Conservation (phyloP, 2,888 invertebrate genomes). For the Pemphredon lugubris region DNA sequence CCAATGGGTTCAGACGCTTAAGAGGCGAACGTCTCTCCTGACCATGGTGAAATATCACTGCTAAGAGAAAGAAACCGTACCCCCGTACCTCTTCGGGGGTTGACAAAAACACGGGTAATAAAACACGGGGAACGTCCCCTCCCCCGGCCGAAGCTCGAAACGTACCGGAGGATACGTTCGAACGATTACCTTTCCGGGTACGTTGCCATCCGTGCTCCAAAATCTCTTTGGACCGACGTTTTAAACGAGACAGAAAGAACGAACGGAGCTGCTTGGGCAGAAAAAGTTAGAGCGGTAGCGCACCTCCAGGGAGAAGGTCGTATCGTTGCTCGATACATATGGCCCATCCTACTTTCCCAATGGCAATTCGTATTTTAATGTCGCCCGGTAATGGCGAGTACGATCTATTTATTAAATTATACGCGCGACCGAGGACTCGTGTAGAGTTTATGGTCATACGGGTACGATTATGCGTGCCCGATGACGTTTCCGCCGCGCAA, state of each 20-base stretch:
- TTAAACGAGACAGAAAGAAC: slow-evolving; percentile 42
- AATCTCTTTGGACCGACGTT: slow-evolving; percentile 41
- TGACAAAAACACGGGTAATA: slow-evolving; percentile 76
- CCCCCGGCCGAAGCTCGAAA: slow-evolving; percentile 29
- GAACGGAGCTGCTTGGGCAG: slow-evolving; percentile 2
- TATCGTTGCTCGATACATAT: neutral
- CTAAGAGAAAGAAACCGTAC: slow-evolving; percentile 72
- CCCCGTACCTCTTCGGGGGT: slow-evolving; percentile 59
- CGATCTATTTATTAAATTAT: slow-evolving; percentile 12
- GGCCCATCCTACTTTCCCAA: neutral
- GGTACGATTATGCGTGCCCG: neutral
- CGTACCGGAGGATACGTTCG: slow-evolving; percentile 59
- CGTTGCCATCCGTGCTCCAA: slow-evolving; percentile 38
- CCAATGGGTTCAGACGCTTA: slow-evolving; percentile 63
- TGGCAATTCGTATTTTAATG: neutral
- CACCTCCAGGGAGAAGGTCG: neutral
- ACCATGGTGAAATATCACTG: slow-evolving; percentile 74
- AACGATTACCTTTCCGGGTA: slow-evolving; percentile 61
- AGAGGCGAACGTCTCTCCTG: slow-evolving; percentile 62
- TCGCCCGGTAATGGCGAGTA: neutral
- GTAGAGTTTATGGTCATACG: slow-evolving; percentile 6
- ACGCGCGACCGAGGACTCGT: neutral
- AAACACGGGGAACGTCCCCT: slow-evolving; percentile 62
- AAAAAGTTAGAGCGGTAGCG: neutral
- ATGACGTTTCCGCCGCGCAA: neutral